Conservation (phyloP, 2,888 invertebrate genomes). For the Tetranychus piercei region DNA sequence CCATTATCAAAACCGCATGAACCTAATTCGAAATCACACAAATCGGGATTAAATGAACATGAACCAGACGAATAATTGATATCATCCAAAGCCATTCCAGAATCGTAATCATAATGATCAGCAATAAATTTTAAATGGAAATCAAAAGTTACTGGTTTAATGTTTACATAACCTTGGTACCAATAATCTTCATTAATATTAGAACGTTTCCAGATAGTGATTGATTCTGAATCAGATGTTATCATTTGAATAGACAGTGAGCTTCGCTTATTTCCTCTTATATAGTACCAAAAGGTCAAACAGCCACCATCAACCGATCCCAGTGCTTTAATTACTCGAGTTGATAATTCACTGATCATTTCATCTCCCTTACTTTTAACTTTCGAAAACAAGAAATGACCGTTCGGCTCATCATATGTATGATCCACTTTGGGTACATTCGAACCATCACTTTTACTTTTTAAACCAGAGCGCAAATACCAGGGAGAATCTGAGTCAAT, state of each 20-base stretch:
- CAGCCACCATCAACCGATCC: background rate
- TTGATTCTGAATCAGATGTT: background rate
- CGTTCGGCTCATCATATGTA: background rate
- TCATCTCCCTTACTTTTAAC: background rate
- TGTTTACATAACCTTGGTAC: background rate
- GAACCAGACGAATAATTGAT: background rate
- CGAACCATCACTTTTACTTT: background rate
- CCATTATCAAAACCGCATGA: background rate
- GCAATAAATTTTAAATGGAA: background rate
- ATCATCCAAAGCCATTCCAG: conserved; percentile 6
- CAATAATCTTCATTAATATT: background rate
- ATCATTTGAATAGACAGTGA: background rate
- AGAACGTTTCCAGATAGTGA: conserved; percentile 1
- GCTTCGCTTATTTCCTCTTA: background rate
- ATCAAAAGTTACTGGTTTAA: background rate
- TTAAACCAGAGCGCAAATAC: background rate
- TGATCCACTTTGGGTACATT: background rate
- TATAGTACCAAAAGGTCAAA: conserved; percentile 3
- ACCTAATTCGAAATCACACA: conserved; percentile 2
- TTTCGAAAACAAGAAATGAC: background rate
- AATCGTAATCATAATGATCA: background rate
- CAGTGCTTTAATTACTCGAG: background rate
- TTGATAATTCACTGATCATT: background rate
- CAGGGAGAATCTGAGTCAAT: background rate
- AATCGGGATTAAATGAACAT: background rate